Base-by-base conservation (phyloP, 2,113 vertebrate genomes). In the Cololabis saira region DNA sequence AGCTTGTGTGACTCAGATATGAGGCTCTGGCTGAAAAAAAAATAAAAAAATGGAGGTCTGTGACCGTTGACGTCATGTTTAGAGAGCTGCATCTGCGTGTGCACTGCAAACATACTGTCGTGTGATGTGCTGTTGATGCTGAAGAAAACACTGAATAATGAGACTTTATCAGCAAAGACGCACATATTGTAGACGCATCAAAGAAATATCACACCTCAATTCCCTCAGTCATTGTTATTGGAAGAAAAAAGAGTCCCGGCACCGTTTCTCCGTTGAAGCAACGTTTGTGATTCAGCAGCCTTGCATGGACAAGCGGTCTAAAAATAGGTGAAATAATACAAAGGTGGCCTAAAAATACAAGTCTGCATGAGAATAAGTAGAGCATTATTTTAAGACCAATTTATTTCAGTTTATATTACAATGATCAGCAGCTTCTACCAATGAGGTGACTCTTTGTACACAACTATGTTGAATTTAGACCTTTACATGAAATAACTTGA, bases 51-150 rank as follows among this genome's bases (percentile, higher is more conserved):
- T 37, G 10, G 49, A 53, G 18, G 74, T 49, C 67, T 56, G 62
- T 61, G 74, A 66, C 69, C 56, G 62, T 42, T 74, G 84, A 81
- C 74, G 77, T 86, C 77, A 84, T 1, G 30, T 82, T 75, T 59
- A 27, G 64, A 73, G 58, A 78, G 67, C 81, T 63, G 67, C 48
- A 59, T 45, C 52, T 55, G 22, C 0, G 50, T 33, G 49, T 61
- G n/a, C 44, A n/a, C 54, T 13, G 67, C 54, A 76, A 87, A 82
- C 43, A 52, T 30, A 12, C 6, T 37, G 33, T 37, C 3, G 27
- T 79, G 27, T 72, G 60, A 67, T 80, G 65, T 61, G 53, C 49
- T 62, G 61, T 64, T 61, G 66, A 74, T 12, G 49, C 44, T 48
- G 15, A 67, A 64, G 57, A 58, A 75, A 66, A 67, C 50, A n/a